phyloP scores from a whole-genome alignment of 2,113 vertebrate species.

The Hyla sarda region DNA sequence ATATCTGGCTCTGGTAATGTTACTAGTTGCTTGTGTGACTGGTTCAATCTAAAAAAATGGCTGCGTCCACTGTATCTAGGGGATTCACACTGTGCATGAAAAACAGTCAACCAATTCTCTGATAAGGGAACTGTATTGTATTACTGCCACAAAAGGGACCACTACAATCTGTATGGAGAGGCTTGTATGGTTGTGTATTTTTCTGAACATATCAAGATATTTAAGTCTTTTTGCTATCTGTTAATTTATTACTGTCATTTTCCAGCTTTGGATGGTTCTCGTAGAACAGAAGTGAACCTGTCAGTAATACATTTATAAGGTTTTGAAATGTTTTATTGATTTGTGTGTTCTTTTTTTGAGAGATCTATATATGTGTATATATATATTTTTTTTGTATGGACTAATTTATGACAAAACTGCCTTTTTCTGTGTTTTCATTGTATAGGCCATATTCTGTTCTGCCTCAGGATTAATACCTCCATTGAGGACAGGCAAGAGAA shows the following conservation, averaged over 20 bases:
- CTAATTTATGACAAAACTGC: conserved; percentile 18
- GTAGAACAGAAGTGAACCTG: conserved; percentile 13
- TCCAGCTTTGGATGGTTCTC: background rate
- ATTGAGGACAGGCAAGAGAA: background rate
- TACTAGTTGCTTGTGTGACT: background rate
- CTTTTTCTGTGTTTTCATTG: conserved; percentile 41
- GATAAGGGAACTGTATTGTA: conserved; percentile 21
- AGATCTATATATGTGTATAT: conserved; percentile 10
- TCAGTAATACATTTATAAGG: conserved; percentile 6
- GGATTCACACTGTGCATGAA: background rate
- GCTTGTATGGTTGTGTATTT: conserved; percentile 29
- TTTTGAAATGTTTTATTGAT: conserved; percentile 10
- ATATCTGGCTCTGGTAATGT: background rate
- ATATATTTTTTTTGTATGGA: conserved; percentile 34
- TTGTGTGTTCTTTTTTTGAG: conserved; percentile 21
- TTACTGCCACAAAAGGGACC: conserved; percentile 58
- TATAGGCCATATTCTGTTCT: conserved; percentile 24
- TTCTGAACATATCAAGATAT: conserved; percentile 50
- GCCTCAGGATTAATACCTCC: conserved; percentile 37
- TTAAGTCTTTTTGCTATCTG: conserved; percentile 39
- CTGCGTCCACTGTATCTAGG: too few relatives aligned
- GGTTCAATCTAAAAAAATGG: too few relatives aligned
- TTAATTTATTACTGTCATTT: conserved; percentile 46
- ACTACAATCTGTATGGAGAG: conserved; percentile 1
- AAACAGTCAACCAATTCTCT: background rate